These are phyloP conservation scores for mouse (Mus musculus) DNA, from an alignment of 2,113 vertebrate genomes.

Conservation along the genomic window DNA sequence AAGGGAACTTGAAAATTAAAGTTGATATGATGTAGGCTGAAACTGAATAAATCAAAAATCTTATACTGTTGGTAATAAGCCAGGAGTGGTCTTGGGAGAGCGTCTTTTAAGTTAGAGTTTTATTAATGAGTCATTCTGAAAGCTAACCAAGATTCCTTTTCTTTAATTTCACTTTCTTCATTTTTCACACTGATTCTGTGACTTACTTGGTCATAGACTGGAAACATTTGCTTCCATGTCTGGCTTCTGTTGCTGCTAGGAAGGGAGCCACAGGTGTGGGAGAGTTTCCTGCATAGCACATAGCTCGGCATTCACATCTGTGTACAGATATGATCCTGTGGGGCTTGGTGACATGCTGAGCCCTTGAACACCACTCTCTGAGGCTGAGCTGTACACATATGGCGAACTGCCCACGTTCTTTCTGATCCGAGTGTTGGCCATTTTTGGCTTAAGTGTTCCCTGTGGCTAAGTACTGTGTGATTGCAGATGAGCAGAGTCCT, in stretches of 20 bases:
- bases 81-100: conserved; percentile 71
- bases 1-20: conserved; percentile 80
- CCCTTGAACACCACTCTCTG: not conserved
- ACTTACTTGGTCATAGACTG: not conserved
- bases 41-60: conserved; percentile 74
- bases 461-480: not conserved
- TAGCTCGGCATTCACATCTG: not conserved
- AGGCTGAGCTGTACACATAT: not conserved
- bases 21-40: conserved; percentile 70
- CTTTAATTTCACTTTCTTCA: conserved; percentile 13
- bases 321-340: not conserved
- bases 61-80: conserved; percentile 67
- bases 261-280: not conserved
- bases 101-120: conserved; percentile 48
- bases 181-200: not conserved
- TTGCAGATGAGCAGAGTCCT: not conserved
- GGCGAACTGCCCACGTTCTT: not conserved
- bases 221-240: not conserved
- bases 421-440: not conserved
- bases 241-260: not conserved
- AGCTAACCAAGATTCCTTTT: conserved; percentile 39
- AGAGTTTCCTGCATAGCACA: not conserved
- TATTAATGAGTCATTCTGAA: conserved; percentile 53
- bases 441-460: not conserved
- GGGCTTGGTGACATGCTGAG: not conserved